Evolutionary conservation across 2,888 invertebrate species (phyloP), one percentile per base, ranked within the genome.

Genomic region (Phaedon cochleariae): DNA sequence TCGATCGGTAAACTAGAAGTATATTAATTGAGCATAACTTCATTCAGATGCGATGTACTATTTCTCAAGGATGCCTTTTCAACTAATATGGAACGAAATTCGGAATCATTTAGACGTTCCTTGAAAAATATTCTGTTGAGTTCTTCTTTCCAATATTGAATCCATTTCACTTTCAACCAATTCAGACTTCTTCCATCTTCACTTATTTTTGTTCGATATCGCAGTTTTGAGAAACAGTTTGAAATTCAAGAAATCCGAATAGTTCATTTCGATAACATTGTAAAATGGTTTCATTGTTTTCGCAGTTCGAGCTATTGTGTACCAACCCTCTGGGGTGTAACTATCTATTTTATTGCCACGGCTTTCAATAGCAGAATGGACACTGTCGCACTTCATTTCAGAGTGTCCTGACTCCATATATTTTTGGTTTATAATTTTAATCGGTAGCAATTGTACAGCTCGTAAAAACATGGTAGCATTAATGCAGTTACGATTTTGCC

Each of bases 321-420:
- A 73, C 71, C 73, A 71, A 29, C 60, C 48, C 3, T 70, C 69
- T 26, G 71, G 69, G 0, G 64, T 67, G 54, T 61, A 68, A 59
- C 67, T 59, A 52, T 71, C 68, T 31, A 71, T 48, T 67, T 68
- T 63, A 21, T 48, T 63, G 0, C 66, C 69, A 46, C 64, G 49
- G 17, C 3, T 59, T 58, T 65, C 67, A 31, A 69, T 69, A 26
- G 55, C 53, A 22, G 67, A 69, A 54, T 68, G 65, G 15, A 72
- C 70, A 46, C 66, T 68, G 48, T 72, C 62, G 37, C 65, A 72
- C 53, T 69, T 69, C 67, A 67, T 69, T 59, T 69, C 62, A 54
- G 57, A 65, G 26, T 65, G 49, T 20, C 60, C 66, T 9, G 62
- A 59, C 34, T 68, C 64, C 63, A 68, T 67, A 52, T 45, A 65